A percentile compares a stretch with the other conserved stretches of the same genome.
Conservation (phyloP, 2,113 vertebrate species). For the Spilogale gracilis region DNA sequence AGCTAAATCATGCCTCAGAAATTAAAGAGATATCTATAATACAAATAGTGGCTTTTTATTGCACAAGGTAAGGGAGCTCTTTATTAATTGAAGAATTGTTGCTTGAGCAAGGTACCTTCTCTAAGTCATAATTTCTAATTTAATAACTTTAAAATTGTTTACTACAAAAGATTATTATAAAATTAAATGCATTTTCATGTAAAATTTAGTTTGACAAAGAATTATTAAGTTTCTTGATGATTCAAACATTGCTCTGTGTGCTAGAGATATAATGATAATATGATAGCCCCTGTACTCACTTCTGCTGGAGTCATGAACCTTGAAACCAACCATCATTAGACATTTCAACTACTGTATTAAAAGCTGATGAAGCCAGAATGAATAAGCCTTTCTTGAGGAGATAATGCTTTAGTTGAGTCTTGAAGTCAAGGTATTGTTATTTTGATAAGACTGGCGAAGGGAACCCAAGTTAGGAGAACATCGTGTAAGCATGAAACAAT, state of each 20-base stretch:
- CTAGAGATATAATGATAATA: background rate
- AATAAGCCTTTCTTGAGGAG: background rate
- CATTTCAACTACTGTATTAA: background rate
- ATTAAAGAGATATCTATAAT: background rate
- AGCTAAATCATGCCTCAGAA: background rate
- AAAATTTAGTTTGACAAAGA: conserved; percentile 23
- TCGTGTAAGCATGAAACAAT: background rate
- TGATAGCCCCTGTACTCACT: background rate
- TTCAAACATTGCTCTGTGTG: background rate
- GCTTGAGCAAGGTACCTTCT: background rate
- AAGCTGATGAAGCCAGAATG: background rate
- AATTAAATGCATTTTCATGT: background rate
- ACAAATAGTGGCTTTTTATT: conserved; percentile 27
- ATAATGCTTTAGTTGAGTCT: background rate
- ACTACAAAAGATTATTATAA: background rate
- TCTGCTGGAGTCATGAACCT: background rate
- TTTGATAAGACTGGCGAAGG: background rate
- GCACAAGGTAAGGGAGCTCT: background rate
- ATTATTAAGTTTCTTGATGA: background rate
- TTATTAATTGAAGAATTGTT: conserved; percentile 23
- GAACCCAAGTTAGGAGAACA: background rate
- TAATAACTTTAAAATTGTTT: conserved; percentile 52
- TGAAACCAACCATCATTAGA: conserved; percentile 27
- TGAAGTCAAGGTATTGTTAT: background rate
- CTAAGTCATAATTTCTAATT: conserved; percentile 34